A percentile compares a stretch with the other conserved stretches of the same genome.
Evolutionary conservation across 2,888 invertebrate species (phyloP).

Genomic region (Diplazon laetatorius): DNA sequence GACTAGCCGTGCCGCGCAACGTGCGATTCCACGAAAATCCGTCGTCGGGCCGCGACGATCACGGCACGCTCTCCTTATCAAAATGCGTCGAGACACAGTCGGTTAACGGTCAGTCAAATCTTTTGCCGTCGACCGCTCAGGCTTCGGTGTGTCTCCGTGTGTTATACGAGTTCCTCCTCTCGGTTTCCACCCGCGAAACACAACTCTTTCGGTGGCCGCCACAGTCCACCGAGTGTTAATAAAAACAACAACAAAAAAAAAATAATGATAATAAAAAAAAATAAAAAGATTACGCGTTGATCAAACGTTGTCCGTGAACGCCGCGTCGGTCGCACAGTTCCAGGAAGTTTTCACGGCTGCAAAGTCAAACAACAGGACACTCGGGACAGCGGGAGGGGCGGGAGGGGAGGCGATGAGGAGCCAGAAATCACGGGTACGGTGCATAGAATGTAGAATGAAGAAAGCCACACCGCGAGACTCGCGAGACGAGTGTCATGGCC

Average conservation of each 20-base stretch:
- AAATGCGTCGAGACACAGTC: constrained; percentile 44
- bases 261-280: constrained; percentile 30
- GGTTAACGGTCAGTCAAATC: constrained; percentile 47
- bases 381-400: constrained; percentile 1
- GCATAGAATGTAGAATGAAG: constrained; percentile 7
- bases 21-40: constrained; percentile 52
- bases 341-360: constrained; percentile 51
- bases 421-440: background rate
- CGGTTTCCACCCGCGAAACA: constrained; percentile 7
- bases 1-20: constrained; percentile 19
- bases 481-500: constrained; percentile 44
- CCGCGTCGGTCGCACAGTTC: constrained; percentile 51
- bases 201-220: constrained; percentile 36
- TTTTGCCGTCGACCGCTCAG: background rate
- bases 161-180: background rate
- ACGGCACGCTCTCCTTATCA: constrained; percentile 53
- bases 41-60: constrained; percentile 32
- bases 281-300: constrained; percentile 60
- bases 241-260: constrained; percentile 16
- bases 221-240: constrained; percentile 39
- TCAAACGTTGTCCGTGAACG: constrained; percentile 57
- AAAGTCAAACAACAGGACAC: constrained; percentile 39
- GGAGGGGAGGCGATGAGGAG: background rate
- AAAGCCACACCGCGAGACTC: background rate
- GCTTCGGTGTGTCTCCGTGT: background rate